A percentile compares a stretch with the other conserved stretches of the same genome.
Evolutionary conservation across 2,113 vertebrate species (phyloP).

Genomic region (Urocolius indicus): DNA sequence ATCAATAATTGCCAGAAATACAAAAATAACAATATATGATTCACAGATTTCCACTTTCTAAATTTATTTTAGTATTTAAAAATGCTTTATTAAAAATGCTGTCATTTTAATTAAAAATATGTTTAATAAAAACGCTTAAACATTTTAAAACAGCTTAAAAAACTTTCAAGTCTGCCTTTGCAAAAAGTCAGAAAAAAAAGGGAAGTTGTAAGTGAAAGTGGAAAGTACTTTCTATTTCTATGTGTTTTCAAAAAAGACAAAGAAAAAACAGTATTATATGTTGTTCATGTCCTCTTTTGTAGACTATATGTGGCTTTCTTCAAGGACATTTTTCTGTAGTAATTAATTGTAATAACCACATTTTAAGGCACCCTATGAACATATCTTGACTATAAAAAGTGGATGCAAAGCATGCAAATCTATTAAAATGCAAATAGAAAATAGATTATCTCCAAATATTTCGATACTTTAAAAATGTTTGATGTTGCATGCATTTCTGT

Average conservation of each 20-base stretch:
- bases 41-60: background rate
- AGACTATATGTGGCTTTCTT: background rate
- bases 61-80: background rate
- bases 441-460: background rate
- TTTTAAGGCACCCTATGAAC: background rate
- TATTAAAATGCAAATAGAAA: background rate
- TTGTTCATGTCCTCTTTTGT: background rate
- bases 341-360: background rate
- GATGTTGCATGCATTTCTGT: background rate
- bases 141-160: background rate
- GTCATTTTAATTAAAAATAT: background rate
- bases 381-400: background rate
- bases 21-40: background rate
- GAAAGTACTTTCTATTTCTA: background rate
- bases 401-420: background rate
- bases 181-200: background rate
- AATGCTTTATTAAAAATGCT: background rate
- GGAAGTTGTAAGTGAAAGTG: background rate
- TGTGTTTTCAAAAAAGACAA: background rate
- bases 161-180: background rate
- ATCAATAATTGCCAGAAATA: background rate
- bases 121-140: background rate
- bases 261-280: background rate
- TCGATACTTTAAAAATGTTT: background rate
- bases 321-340: background rate